Evolutionary conservation across 92 coral and sea anemone genomes (phyloP), one percentile per base, ranked within the genome.

Genomic region (Porites cylindrica): DNA sequence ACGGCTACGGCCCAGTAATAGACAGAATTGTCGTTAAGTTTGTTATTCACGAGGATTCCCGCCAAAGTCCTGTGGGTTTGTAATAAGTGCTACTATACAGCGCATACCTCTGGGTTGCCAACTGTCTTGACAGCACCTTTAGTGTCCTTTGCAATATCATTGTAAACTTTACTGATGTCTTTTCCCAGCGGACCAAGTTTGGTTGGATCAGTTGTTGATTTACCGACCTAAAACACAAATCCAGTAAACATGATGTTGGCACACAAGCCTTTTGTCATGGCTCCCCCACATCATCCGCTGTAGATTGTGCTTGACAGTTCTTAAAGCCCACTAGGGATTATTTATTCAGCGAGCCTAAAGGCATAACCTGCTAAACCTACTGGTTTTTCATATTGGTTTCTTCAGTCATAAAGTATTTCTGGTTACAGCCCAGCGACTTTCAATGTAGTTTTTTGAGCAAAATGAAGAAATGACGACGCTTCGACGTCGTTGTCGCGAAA

Each of bases 91-190:
- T 56, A 56, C 11, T 11, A 10, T 10, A 10, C 12, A 56, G 11
- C 61, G 16, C 61, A 61, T 76, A 96, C 99, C 95, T 97, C 98
- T 10, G 98, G 98, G 85, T 94, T 86, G 0, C 98, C 98, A 6
- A 95, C 96, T 32, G 99, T 97, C 64, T 94, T 77, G 43, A 95
- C 98, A 20, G 99, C 99, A 26, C 99, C 99, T 78, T 90, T 89
- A 0, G 98, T 88, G 80, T 95, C 95, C 74, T 91, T 85, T 6
- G 99, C 96, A n/a, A 97, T 91, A 38, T 91, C 93, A 72, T 88
- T 95, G 85, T 97, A 97, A 5, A 82, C 74, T 54, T 89, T 94
- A 86, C 97, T 95, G 81, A 97, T 90, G 76, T 95, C 96, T 75
- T 97, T 97, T 29, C 96, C 98, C 20, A 97, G 86, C 1, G 98